Evolutionary conservation across 2,113 vertebrate species (phyloP), one percentile per base, ranked within the genome.

Genomic region (Crotalus tigris): DNA sequence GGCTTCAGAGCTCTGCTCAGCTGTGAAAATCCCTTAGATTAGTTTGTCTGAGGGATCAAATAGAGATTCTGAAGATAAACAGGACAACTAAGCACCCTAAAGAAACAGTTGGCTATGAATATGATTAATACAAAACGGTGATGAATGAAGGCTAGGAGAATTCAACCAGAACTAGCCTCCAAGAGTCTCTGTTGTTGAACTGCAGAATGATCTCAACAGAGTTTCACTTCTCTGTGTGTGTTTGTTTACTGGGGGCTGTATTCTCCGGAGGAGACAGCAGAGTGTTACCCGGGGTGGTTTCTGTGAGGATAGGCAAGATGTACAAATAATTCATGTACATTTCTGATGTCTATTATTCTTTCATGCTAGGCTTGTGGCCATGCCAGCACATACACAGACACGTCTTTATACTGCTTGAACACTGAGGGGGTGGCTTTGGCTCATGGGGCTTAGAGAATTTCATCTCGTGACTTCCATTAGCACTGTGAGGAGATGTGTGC

Each of bases 321-420:
- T 96, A 88, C 90, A 46, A 92, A 85, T 92, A 89, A 95, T 95
- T 92, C 46, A 94, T 97, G 95, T 94, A 87, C 51, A 94, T 97
- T 95, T 94, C 91, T 95, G 90, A 94, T 95, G 94, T 88, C 57
- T 97, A 88, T 13, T 96, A 96, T 93, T 58, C 88, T 94, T 94
- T 94, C 94, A 59, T 33, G 89, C 85, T 55, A 92, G 91, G 55
- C 92, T 92, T 59, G 93, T 26, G 26, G 88, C 49, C 91, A 29
- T 26, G 94, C 95, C 96, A 96, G 10, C 94, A 17, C 64, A 93
- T 39, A 15, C 95, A 96, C 95, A 96, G 96, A 92, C 96, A 92
- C 85, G 90, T 96, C 96, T 96, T 95, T 96, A 95, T 96, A 11
- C 93, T 89, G 0, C 90, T 89, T 55, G 33, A 95, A 97, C 95